These are phyloP conservation scores for Catostomus latipinnis DNA, from an alignment of 2,797 vertebrate genomes.

Conservation along the genomic window DNA sequence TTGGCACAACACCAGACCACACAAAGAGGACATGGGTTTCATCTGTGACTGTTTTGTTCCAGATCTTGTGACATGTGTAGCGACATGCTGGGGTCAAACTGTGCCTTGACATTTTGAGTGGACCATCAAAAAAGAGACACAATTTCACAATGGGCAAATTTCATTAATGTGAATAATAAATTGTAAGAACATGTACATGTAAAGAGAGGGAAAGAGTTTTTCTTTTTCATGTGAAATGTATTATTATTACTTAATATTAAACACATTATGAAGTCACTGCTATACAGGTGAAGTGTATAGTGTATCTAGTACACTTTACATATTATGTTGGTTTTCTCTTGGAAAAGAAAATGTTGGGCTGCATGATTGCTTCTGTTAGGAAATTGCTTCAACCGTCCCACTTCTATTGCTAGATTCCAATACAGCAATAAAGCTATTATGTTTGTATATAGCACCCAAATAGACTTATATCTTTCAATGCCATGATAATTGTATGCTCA, in stretches of 20 bases:
- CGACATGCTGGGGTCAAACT: constrained; percentile 56
- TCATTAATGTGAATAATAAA: constrained; percentile 6
- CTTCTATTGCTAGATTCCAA: not conserved
- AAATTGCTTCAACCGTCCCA: not conserved
- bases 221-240: not conserved
- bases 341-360: not conserved
- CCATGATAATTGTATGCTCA: constrained; percentile 50
- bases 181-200: not conserved
- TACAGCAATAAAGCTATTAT: constrained; percentile 37
- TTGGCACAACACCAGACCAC: constrained; percentile 59
- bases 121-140: constrained; percentile 37
- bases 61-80: constrained; percentile 58
- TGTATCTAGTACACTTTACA: not conserved
- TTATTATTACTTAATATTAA: not conserved
- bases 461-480: constrained; percentile 54
- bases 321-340: not conserved
- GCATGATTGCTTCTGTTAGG: not conserved
- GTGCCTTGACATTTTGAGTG: constrained; percentile 47
- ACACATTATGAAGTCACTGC: not conserved
- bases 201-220: not conserved
- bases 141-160: constrained; percentile 34
- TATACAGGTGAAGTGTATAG: not conserved
- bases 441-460: constrained; percentile 43
- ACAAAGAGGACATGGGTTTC: constrained; percentile 61
- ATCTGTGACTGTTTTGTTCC: constrained; percentile 55